A percentile compares a stretch with the other conserved stretches of the same genome.
phyloP scores from a whole-genome alignment of 1,140 invertebrate genomes.

The Hesperophylax magnus region DNA sequence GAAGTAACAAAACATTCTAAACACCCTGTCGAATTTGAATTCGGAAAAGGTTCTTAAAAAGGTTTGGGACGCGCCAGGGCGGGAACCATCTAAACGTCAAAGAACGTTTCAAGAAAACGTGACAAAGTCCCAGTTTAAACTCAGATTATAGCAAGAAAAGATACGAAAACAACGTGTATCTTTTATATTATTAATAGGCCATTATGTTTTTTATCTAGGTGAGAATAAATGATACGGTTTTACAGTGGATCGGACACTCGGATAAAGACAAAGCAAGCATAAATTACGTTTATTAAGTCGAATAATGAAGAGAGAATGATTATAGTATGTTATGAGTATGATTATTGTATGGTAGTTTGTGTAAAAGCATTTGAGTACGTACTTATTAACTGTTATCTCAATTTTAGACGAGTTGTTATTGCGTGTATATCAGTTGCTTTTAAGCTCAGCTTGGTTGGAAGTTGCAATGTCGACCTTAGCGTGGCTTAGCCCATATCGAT shows the following conservation, averaged over 20 bases:
- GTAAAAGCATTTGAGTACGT: too few species aligned
- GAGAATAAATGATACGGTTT: background rate
- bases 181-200: constrained; percentile 2
- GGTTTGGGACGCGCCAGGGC: background rate
- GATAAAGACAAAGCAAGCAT: background rate
- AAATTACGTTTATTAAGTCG: background rate
- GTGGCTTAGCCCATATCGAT: too few species aligned
- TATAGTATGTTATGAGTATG: too few species aligned
- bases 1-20: too few species aligned
- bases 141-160: background rate
- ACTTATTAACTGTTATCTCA: too few species aligned
- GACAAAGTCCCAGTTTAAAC: constrained; percentile 1
- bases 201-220: constrained; percentile 19
- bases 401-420: too few species aligned
- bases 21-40: background rate
- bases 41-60: constrained; percentile 1
- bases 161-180: background rate
- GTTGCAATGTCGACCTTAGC: too few species aligned
- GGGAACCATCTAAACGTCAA: constrained; percentile 24
- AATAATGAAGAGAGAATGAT: background rate
- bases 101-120: constrained; percentile 12
- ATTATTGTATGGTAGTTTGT: too few species aligned
- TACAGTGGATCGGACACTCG: background rate
- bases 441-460: too few species aligned
- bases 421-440: too few species aligned